phyloP scores from a whole-genome alignment of 1,140 invertebrate genomes.

The Nephotettix cincticeps region DNA sequence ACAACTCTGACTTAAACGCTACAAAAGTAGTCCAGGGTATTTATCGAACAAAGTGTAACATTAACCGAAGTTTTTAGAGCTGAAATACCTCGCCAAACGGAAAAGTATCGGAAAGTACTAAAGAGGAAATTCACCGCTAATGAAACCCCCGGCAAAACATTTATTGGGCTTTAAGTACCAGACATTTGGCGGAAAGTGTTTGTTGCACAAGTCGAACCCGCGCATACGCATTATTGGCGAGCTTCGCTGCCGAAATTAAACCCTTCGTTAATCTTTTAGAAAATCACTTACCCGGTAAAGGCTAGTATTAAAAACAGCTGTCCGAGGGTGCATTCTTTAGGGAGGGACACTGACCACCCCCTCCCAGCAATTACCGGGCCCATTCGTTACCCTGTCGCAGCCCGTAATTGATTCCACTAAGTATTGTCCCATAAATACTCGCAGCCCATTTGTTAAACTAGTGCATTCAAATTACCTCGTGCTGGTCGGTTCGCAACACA shows the following conservation, averaged over 20 bases:
- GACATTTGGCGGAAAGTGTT: not conserved
- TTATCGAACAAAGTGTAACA: too few relatives aligned
- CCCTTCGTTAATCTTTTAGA: conserved; percentile 8
- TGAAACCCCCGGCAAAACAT: not conserved
- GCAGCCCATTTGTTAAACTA: not conserved
- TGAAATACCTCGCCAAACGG: too few relatives aligned
- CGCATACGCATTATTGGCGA: not conserved
- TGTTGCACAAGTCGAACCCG: not conserved
- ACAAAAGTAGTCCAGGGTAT: too few relatives aligned
- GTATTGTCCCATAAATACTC: conserved; percentile 20
- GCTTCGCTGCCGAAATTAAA: not conserved
- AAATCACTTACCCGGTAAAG: conserved; percentile 1
- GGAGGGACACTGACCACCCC: conserved; percentile 12
- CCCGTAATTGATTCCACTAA: conserved; percentile 25
- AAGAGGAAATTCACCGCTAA: not conserved
- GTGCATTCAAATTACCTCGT: too few relatives aligned
- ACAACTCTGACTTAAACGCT: too few relatives aligned
- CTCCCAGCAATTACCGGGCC: conserved; percentile 17
- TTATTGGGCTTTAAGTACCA: conserved; percentile 9
- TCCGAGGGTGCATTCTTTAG: not conserved
- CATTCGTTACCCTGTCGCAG: conserved; percentile 22
- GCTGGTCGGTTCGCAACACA: too few relatives aligned
- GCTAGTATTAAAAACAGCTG: conserved; percentile 16
- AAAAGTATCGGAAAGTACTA: not conserved
- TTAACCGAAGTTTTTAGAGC: too few relatives aligned